Conservation (phyloP, 2,113 vertebrate genomes). For the Xenopus tropicalis region UCB_Xtro_10.0 CM004450.2:62324501-62325000, state of each 20-base stretch:
- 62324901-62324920: slow-evolving; percentile 51
- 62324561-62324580: background rate
- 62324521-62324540: background rate
- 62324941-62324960: slow-evolving; percentile 41
- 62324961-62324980: slow-evolving; percentile 55
- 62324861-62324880: slow-evolving; percentile 54
- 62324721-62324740: background rate
- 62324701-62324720: background rate
- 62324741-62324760: background rate
- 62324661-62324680: background rate
- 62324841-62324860: slow-evolving; percentile 44
- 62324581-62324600: background rate
- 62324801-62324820: slow-evolving; percentile 52
- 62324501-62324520: background rate
- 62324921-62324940: slow-evolving; percentile 46
- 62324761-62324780: background rate
- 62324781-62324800: slow-evolving; percentile 49
- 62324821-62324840: slow-evolving; percentile 52
- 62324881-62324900: slow-evolving; percentile 47
- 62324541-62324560: background rate
- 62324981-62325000: slow-evolving; percentile 22
- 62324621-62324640: background rate
- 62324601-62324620: background rate
- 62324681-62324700: background rate
- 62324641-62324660: background rate